Evolutionary conservation across 2,113 vertebrate genomes (phyloP).

Genomic region (Catharus bicknelli): DNA sequence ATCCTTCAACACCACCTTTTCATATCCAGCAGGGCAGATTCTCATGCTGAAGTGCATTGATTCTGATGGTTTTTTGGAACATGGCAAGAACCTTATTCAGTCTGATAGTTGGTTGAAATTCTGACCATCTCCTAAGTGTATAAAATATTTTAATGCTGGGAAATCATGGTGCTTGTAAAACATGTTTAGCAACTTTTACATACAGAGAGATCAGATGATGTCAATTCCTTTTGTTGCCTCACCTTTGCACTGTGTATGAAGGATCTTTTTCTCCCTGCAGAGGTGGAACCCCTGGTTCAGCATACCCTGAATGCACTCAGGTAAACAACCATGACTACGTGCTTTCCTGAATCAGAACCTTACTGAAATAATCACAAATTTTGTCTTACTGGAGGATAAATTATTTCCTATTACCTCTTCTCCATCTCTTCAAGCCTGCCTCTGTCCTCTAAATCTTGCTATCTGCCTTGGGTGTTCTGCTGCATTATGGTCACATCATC

Average conservation of each 20-base stretch:
- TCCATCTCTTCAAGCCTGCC: background rate
- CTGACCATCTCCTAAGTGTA: background rate
- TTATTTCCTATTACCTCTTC: background rate
- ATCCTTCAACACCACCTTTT: background rate
- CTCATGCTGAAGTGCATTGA: background rate
- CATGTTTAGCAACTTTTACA: background rate
- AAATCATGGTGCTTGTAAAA: background rate
- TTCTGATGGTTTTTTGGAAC: background rate
- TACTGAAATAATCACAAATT: background rate
- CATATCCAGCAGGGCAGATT: background rate
- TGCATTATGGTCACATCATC: background rate
- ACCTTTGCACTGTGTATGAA: background rate
- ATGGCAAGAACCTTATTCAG: background rate
- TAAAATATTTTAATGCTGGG: background rate
- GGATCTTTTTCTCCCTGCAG: background rate
- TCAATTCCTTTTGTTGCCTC: background rate
- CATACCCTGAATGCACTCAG: background rate
- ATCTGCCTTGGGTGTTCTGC: background rate
- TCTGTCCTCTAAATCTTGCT: background rate
- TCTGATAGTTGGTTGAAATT: background rate
- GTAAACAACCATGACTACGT: background rate
- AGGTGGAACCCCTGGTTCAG: background rate
- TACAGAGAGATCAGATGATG: background rate
- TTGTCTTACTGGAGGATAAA: background rate
- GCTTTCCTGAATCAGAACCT: background rate